Evolutionary conservation across 1,140 invertebrate genomes (phyloP).

Genomic region (Drosophila navojoa): DNA sequence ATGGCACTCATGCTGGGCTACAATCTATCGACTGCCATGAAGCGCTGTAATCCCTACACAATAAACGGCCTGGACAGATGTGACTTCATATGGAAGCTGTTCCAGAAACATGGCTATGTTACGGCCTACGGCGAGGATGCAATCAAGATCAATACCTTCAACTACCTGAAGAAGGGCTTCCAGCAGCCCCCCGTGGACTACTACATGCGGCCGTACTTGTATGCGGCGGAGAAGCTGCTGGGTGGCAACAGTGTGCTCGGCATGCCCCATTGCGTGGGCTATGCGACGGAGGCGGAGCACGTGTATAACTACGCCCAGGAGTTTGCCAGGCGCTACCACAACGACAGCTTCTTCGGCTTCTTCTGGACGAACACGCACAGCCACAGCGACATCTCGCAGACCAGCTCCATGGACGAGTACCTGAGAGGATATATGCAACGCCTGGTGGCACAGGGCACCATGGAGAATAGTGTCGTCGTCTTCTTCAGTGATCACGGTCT

Average conservation of each 20-base stretch:
- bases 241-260: constrained; percentile 86
- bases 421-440: constrained; percentile 86
- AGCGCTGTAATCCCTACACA: constrained; percentile 87
- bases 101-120: constrained; percentile 88
- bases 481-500: constrained; percentile 97
- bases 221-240: constrained; percentile 86
- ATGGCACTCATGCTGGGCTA: constrained; percentile 90
- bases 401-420: constrained; percentile 87
- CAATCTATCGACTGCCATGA: constrained; percentile 84
- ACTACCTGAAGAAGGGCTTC: constrained; percentile 92
- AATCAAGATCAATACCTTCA: constrained; percentile 90
- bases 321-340: constrained; percentile 85
- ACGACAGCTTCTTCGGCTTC: constrained; percentile 89
- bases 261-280: constrained; percentile 86
- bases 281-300: constrained; percentile 85
- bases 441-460: constrained; percentile 85
- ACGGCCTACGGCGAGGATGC: constrained; percentile 93
- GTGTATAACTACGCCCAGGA: constrained; percentile 86
- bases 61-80: constrained; percentile 86
- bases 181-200: constrained; percentile 91
- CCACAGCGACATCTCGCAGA: constrained; percentile 91
- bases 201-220: constrained; percentile 90
- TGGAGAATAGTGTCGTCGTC: constrained; percentile 89
- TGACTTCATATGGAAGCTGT: constrained; percentile 92
- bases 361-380: constrained; percentile 92